Conservation (phyloP, 1,140 invertebrate species). For the Drosophila watanabei region DNA sequence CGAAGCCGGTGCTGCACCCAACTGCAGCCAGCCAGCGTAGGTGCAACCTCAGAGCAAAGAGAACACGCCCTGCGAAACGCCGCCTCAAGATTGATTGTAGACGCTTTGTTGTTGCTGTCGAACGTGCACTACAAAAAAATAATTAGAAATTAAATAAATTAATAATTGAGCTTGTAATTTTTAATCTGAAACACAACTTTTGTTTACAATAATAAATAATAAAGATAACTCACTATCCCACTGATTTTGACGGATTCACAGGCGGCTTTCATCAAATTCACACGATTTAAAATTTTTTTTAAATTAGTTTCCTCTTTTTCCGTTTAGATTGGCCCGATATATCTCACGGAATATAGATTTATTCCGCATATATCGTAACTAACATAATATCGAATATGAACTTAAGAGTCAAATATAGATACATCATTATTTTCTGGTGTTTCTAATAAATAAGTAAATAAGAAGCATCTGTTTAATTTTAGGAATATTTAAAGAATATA, state of each 20-base stretch:
- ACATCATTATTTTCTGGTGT: no score
- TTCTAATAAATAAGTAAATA: no score
- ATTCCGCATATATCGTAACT: no score
- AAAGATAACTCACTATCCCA: neutral
- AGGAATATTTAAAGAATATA: no score
- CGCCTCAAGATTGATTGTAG: conserved; percentile 72
- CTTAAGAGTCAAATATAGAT: no score
- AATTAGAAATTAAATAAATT: neutral
- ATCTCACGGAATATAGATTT: no score
- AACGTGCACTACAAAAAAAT: conserved; percentile 2
- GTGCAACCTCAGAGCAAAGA: conserved; percentile 83
- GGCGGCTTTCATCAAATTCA: neutral
- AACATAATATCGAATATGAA: no score
- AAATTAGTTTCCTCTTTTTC: no score
- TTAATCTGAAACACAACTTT: no score
- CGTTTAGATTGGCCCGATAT: no score
- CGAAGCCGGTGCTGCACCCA: conserved; percentile 27
- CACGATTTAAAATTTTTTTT: no score
- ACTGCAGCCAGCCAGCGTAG: conserved; percentile 60
- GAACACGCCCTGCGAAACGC: conserved; percentile 73
- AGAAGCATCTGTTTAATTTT: no score
- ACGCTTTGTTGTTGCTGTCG: conserved; percentile 54
- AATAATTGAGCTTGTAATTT: neutral
- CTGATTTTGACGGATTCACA: neutral
- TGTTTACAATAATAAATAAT: neutral